Evolutionary conservation across 2,113 vertebrate genomes (phyloP).

Genomic region (Tragelaphus scriptus): DNA sequence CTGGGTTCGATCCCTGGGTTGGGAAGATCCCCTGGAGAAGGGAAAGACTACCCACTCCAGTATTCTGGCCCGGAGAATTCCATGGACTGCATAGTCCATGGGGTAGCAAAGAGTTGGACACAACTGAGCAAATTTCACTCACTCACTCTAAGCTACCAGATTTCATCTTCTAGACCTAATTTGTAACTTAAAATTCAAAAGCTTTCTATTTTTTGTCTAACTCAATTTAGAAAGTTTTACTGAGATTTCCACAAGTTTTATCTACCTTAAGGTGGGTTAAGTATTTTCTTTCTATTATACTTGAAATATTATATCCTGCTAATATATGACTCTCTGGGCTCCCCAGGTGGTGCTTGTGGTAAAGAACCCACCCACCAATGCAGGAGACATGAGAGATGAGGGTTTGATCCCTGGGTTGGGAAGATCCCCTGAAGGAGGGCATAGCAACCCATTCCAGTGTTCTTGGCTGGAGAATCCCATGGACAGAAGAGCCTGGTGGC

Average conservation of each 20-base stretch:
- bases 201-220: background rate
- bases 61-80: background rate
- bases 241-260: slow-evolving; percentile 8
- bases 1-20: background rate
- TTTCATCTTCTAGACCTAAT: background rate
- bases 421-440: background rate
- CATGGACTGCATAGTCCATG: background rate
- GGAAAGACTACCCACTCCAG: background rate
- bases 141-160: background rate
- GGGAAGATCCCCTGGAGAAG: background rate
- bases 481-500: background rate
- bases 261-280: slow-evolving; percentile 21
- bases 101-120: background rate
- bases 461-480: background rate
- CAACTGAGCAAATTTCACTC: background rate
- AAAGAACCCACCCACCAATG: background rate
- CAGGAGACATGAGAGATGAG: background rate
- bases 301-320: background rate
- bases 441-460: background rate
- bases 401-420: background rate
- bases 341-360: background rate
- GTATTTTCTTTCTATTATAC: background rate
- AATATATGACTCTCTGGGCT: background rate
- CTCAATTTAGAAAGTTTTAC: slow-evolving; percentile 17
- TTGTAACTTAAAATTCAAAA: slow-evolving; percentile 19